Evolutionary conservation across 1,140 invertebrate genomes (phyloP).

Genomic region (Danaus melanippus): DNA sequence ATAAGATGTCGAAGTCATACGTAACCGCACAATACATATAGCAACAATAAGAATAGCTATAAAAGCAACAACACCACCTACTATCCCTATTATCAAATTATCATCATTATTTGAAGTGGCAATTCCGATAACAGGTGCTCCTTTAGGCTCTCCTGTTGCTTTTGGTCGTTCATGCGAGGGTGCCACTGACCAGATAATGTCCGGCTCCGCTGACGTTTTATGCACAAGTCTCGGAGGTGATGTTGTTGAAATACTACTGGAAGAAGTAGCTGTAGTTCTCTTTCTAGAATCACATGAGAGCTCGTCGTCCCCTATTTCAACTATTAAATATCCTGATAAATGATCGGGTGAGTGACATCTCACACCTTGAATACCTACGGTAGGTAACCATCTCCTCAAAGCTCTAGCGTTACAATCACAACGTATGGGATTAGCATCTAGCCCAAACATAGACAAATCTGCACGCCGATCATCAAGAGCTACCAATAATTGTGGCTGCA

Average conservation of each 20-base stretch:
- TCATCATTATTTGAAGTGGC: conserved; percentile 86
- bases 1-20: conserved; percentile 78
- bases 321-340: conserved; percentile 78
- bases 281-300: conserved; percentile 81
- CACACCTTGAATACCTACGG: conserved; percentile 73
- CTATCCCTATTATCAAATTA: conserved; percentile 92
- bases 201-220: conserved; percentile 79
- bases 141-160: conserved; percentile 73
- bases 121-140: conserved; percentile 71
- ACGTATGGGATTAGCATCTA: conserved; percentile 83
- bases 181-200: conserved; percentile 90
- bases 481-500: conserved; percentile 83
- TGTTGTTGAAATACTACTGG: conserved; percentile 59
- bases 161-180: conserved; percentile 74
- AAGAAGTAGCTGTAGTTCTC: conserved; percentile 71
- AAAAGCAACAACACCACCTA: conserved; percentile 91
- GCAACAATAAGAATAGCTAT: conserved; percentile 90
- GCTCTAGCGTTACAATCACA: conserved; percentile 89
- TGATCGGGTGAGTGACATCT: conserved; percentile 79
- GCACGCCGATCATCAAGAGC: conserved; percentile 85
- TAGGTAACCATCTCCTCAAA: conserved; percentile 82
- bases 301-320: conserved; percentile 84
- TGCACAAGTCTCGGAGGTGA: conserved; percentile 67
- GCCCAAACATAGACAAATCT: conserved; percentile 79
- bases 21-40: conserved; percentile 86